Conservation (phyloP, 2,113 vertebrate genomes). For the Nothoprocta perdicaria region DNA sequence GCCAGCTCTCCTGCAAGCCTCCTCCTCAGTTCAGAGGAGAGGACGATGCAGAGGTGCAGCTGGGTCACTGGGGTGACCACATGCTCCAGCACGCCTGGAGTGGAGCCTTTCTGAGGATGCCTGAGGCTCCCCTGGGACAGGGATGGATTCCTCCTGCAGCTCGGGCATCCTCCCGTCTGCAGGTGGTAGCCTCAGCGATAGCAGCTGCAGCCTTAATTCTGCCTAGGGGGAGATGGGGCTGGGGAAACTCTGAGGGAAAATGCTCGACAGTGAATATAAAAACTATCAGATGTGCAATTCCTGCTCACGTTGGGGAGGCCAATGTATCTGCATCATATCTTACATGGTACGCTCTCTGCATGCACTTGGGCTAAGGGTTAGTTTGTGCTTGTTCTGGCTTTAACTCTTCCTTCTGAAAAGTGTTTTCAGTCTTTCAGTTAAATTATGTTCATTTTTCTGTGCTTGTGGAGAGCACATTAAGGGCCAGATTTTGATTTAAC, state of each 20-base stretch:
- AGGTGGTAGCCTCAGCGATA: not conserved
- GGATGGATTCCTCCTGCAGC: not conserved
- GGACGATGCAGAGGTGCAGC: not conserved
- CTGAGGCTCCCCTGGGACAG: not conserved
- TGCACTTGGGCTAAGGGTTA: not conserved
- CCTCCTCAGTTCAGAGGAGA: not conserved
- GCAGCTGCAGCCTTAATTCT: not conserved
- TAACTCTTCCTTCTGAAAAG: not conserved
- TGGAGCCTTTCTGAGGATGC: not conserved
- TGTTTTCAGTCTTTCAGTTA: not conserved
- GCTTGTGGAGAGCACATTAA: not conserved
- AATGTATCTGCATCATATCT: not conserved
- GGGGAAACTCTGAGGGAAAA: not conserved
- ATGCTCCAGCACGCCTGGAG: not conserved
- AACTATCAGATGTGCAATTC: not conserved
- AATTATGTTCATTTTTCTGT: not conserved
- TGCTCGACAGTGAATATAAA: not conserved
- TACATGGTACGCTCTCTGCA: accelerated
- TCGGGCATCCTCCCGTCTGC: not conserved
- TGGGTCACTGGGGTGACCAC: not conserved
- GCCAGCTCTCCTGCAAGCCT: not conserved
- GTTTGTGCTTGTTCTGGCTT: not conserved
- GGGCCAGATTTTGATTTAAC: not conserved
- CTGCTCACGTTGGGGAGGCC: not conserved
- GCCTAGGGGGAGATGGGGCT: not conserved